Evolutionary conservation across 2,113 vertebrate genomes (phyloP), one percentile per base, ranked within the genome.

Genomic region (Spea bombifrons): DNA sequence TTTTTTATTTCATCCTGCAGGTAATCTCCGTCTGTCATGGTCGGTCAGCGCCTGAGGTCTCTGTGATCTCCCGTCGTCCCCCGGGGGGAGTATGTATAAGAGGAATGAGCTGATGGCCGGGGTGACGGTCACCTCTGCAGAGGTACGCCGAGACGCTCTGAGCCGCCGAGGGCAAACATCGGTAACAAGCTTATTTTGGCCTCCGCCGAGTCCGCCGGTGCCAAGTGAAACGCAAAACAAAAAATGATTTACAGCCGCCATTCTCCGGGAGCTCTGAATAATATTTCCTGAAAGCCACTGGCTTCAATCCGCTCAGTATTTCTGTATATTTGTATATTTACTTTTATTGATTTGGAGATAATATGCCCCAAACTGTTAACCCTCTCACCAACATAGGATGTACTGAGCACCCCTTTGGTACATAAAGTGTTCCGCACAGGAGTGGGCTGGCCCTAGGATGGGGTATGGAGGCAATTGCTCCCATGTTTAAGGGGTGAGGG

Each of bases 91-190:
- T 87, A 94, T 94, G 93, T 93, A 93, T 85, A 93, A 88, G 88
- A 90, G 87, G 88, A 90, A 94, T 94, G 93, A 91, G 83, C 71
- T 93, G 86, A 93, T 92, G 93, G 92, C 93, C 88, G 91, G 81
- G 82, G 88, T 93, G 85, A 89, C 87, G 82, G 87, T 93, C 83
- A 92, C 90, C 83, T 93, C 93, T 0, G 87, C 93, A 87, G 92
- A 94, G 93, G 93, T 94, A 92, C 1, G 3, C 13, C 7, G 30
- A 59, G 43, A 73, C 75, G 50, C 81, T 66, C 2, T 67, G 66
- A 65, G 15, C 16, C 69, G 0, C 30, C 48, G 0, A 44, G 17
- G 57, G 15, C 68, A 78, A 78, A 76, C 7, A 16, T 63, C 57
- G 63, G n/a, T 77, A 30, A 71, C 8, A 66, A 3, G 8, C 5